Evolutionary conservation across 2,113 vertebrate genomes (phyloP).

Genomic region (Lophotis ruficrista): DNA sequence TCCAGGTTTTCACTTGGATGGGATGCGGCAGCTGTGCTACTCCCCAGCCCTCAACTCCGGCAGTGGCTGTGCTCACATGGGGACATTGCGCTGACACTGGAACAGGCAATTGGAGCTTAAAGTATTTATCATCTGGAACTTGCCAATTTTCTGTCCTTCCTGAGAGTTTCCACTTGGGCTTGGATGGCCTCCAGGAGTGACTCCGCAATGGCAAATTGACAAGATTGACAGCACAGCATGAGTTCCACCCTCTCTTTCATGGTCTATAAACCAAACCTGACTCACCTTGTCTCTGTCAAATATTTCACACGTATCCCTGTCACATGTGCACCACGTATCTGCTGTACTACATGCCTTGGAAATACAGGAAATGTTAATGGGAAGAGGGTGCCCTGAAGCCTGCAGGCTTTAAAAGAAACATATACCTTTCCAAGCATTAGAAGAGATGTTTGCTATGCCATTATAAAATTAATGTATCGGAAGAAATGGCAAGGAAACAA

Average conservation of each 20-base stretch:
- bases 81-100: neutral
- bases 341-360: neutral
- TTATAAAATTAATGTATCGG: neutral
- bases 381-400: neutral
- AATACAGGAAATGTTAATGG: neutral
- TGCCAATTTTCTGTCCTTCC: neutral
- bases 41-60: neutral
- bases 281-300: neutral
- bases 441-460: neutral
- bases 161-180: neutral
- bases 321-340: neutral
- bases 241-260: neutral
- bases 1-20: neutral
- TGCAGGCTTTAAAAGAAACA: neutral
- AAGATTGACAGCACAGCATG: neutral
- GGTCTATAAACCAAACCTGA: neutral
- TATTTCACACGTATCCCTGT: neutral
- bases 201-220: neutral
- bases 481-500: neutral
- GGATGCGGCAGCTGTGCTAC: neutral
- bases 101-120: neutral
- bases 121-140: neutral
- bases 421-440: neutral
- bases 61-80: accelerated
- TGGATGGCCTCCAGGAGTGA: neutral